Conservation (phyloP, 2,888 invertebrate genomes). For the Dascillus cervinus region DNA sequence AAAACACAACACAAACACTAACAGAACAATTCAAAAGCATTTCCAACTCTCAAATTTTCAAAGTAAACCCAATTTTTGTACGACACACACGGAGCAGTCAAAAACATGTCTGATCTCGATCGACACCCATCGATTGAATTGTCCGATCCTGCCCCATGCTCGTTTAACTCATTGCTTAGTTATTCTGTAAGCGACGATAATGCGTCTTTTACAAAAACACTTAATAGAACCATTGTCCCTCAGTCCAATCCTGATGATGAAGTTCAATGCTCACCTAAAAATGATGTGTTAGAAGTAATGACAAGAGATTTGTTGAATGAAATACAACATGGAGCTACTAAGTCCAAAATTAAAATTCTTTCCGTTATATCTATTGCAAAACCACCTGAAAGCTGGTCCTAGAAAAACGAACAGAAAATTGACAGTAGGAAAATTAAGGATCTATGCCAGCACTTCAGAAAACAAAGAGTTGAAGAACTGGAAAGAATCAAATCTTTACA, state of each 20-base stretch:
- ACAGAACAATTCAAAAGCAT: too few species aligned
- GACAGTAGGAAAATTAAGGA: background rate
- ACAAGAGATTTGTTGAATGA: constrained; percentile 2
- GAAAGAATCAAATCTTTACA: background rate
- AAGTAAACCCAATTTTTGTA: too few species aligned
- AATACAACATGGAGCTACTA: background rate
- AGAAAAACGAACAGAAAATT: background rate
- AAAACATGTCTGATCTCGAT: too few species aligned
- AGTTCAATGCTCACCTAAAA: constrained; percentile 4
- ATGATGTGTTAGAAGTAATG: constrained; percentile 3
- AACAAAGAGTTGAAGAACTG: background rate
- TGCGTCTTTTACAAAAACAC: too few species aligned
- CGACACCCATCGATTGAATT: too few species aligned
- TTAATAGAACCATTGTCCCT: constrained; percentile 5
- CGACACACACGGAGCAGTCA: too few species aligned
- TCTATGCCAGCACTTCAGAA: background rate
- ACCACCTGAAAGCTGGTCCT: constrained; percentile 1
- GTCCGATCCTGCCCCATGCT: too few species aligned
- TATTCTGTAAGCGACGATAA: too few species aligned
- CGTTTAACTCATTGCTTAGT: too few species aligned
- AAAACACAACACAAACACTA: too few species aligned
- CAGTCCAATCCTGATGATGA: constrained; percentile 4
- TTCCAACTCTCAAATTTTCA: too few species aligned
- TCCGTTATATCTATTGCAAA: background rate
- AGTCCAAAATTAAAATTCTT: background rate